Conservation (phyloP, 35 echinoderm and acorn worm genomes). For the Antedon bifida region DNA sequence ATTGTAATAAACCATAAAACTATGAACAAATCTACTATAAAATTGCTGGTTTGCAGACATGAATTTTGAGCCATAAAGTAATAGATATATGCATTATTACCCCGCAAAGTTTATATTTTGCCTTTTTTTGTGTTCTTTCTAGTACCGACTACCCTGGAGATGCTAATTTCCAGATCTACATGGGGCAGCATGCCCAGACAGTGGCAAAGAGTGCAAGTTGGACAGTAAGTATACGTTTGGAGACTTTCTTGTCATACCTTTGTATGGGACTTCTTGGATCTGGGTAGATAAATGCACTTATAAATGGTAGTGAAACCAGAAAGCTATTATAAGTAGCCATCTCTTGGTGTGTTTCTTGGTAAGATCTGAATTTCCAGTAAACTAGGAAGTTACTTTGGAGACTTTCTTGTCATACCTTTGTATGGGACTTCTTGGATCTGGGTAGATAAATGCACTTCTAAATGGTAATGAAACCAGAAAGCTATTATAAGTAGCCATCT, state of each 20-base stretch:
- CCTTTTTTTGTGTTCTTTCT: not conserved
- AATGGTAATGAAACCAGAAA: no score
- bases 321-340: no score
- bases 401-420: not conserved
- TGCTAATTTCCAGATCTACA: conserved; percentile 43
- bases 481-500: no score
- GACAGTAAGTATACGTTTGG: conserved; percentile 35
- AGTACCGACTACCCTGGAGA: conserved; percentile 51
- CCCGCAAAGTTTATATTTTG: no score
- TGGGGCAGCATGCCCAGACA: conserved; percentile 35
- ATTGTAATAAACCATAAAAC: no score
- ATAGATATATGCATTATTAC: no score
- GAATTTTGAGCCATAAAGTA: no score
- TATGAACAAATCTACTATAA: no score
- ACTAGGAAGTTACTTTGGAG: not conserved
- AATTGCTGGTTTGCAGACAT: no score
- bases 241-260: not conserved
- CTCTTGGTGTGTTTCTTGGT: no score
- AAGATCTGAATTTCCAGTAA: not conserved
- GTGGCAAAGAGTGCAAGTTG: conserved; percentile 60
- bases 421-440: not conserved
- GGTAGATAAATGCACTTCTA: not conserved
- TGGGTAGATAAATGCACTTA: not conserved
- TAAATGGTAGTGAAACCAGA: not conserved
- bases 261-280: not conserved